Evolutionary conservation across 1,140 invertebrate species (phyloP), one percentile per base, ranked within the genome.

Genomic region (Ceratoteleas bidentatus): DNA sequence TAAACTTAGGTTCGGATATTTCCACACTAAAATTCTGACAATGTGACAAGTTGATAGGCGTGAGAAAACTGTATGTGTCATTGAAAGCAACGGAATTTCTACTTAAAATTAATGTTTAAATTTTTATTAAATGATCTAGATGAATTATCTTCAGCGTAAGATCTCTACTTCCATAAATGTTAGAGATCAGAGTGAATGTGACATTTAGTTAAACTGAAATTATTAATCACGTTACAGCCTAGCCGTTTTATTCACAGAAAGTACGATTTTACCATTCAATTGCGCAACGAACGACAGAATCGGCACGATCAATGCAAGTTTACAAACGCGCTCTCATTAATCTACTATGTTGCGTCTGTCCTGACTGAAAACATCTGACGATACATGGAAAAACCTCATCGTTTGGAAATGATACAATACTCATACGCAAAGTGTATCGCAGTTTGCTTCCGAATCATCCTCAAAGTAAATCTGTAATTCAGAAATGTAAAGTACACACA

Each of bases 401-500:
- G 50, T 49, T 14, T 62, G 38, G 47, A 58, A 69, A 14, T 62
- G 49, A 56, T 38, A 62, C 47, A 57, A 60, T 61, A 2, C 15
- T 40, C 32, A 32, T 14, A 58, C 58, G 43, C 24, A 15, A 61
- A 10, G 47, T 49, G n/a, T 53, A 61, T 61, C 32, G 61, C 45
- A 0, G 47, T 62, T 10, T 32, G 24, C 8, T 15, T 54, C 3
- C 13, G 50, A 72, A 72, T 72, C 54, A 56, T 62, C 13, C 36
- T 0, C 9, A 54, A 54, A 62, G 38, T 32, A 36, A 72, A 72
- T 62, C 56, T 62, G 58, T 56, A 24, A 61, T 62, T 57, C 38
- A 53, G 54, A 72, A 61, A 47, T n/a, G 6, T 33, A 36, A 65
- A 61, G 33, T 58, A n/a, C n/a, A n/a, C n/a, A n/a, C n/a, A n/a